These are phyloP conservation scores for Dusona sp. DNA, from an alignment of 2,888 invertebrate genomes.

Conservation along the genomic window DNA sequence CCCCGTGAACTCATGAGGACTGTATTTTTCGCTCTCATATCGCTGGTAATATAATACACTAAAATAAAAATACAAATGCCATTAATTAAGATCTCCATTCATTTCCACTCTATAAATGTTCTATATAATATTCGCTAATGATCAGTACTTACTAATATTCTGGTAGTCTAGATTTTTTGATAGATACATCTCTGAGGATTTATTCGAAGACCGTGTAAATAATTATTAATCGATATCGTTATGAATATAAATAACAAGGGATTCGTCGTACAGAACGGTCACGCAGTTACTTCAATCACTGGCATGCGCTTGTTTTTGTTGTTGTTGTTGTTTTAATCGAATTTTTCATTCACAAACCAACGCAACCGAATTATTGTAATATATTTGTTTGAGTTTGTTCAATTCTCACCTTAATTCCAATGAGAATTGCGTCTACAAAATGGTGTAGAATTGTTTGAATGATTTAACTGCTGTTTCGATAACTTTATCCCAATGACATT, in stretches of 20 bases:
- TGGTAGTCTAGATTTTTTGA: slow-evolving; percentile 52
- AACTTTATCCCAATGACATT: background rate
- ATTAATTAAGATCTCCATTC: slow-evolving; percentile 22
- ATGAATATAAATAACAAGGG: slow-evolving; percentile 39
- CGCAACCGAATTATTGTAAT: background rate
- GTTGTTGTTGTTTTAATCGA: background rate
- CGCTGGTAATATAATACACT: background rate
- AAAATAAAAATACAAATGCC: slow-evolving; percentile 32
- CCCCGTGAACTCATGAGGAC: background rate
- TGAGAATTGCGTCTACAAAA: background rate
- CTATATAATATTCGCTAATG: slow-evolving; percentile 36
- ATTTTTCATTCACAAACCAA: background rate
- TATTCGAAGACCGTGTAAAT: slow-evolving; percentile 49
- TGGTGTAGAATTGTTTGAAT: background rate
- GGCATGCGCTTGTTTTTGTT: background rate
- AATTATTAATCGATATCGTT: slow-evolving; percentile 44
- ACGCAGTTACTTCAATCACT: background rate
- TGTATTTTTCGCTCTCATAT: background rate
- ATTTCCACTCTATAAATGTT: slow-evolving; percentile 37
- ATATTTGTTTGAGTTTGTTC: background rate
- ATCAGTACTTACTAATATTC: slow-evolving; percentile 14
- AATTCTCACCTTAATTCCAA: background rate
- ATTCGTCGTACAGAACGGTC: slow-evolving; percentile 4
- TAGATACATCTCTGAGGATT: slow-evolving; percentile 60
- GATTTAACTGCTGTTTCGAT: background rate